Conservation (phyloP, 2,113 vertebrate genomes). For the Crotalus horridus region DNA sequence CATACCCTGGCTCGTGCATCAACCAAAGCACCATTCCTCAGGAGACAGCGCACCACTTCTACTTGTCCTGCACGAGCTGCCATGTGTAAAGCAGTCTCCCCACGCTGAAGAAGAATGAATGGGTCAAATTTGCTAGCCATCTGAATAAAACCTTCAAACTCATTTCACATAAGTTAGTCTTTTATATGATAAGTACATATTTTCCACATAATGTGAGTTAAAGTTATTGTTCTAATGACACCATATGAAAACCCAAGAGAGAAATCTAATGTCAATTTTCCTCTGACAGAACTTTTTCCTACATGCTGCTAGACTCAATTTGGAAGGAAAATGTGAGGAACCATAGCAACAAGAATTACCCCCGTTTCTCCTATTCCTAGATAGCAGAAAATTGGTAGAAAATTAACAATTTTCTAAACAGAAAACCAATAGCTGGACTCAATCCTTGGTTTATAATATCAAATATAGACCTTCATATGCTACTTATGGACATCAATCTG, state of each 20-base stretch:
- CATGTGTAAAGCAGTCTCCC: slow-evolving; percentile 96
- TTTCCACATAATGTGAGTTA: background rate
- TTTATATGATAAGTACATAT: background rate
- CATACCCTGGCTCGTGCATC: slow-evolving; percentile 95
- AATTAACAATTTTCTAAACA: background rate
- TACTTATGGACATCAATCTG: background rate
- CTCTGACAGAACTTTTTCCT: background rate
- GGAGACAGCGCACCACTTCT: slow-evolving; percentile 94
- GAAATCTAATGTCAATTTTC: background rate
- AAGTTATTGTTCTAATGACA: background rate
- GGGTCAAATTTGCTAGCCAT: background rate
- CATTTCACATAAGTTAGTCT: background rate
- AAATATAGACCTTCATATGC: background rate
- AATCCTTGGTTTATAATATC: background rate
- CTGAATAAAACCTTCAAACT: background rate
- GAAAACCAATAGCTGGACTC: background rate
- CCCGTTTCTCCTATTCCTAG: background rate
- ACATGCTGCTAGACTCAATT: background rate
- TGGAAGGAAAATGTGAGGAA: background rate
- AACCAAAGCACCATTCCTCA: slow-evolving; percentile 93
- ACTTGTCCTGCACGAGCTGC: slow-evolving; percentile 93
- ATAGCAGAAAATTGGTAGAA: background rate
- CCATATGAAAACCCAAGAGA: background rate
- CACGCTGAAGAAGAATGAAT: slow-evolving; percentile 79
- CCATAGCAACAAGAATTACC: background rate